Conservation (phyloP, 2,113 vertebrate genomes). For the Myrmophylax atrothorax region DNA sequence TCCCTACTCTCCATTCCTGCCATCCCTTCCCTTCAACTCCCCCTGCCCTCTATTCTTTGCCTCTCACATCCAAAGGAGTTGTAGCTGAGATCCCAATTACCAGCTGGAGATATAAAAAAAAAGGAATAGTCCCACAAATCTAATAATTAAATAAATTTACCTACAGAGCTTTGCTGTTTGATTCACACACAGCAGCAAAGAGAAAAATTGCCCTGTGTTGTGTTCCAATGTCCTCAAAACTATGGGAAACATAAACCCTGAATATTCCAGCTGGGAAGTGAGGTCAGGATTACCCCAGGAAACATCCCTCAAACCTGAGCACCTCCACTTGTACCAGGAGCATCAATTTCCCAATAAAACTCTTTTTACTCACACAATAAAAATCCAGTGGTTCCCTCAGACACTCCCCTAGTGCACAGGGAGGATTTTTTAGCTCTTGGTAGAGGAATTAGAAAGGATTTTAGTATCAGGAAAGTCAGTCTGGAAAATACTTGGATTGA, state of each 20-base stretch:
- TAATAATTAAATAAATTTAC: background rate
- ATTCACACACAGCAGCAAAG: background rate
- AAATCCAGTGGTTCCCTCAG: background rate
- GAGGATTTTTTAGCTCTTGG: background rate
- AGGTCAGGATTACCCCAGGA: background rate
- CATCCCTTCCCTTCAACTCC: background rate
- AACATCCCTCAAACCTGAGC: background rate
- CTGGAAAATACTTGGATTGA: background rate
- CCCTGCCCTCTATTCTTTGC: constrained; percentile 26
- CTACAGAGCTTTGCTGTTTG: background rate
- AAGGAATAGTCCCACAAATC: background rate
- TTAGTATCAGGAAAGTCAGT: background rate
- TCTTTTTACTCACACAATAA: background rate
- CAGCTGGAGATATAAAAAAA: background rate
- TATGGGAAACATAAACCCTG: background rate
- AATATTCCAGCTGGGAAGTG: background rate
- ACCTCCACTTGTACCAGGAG: background rate
- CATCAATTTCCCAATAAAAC: background rate
- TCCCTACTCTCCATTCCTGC: background rate
- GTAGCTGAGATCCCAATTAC: constrained; percentile 27
- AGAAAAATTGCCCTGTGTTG: background rate
- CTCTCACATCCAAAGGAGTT: background rate
- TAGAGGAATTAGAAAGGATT: background rate
- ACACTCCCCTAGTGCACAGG: background rate
- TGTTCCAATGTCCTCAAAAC: background rate